Base-by-base conservation (phyloP, 2,797 vertebrate genomes). In the Schizopygopsis malacanthus region DNA sequence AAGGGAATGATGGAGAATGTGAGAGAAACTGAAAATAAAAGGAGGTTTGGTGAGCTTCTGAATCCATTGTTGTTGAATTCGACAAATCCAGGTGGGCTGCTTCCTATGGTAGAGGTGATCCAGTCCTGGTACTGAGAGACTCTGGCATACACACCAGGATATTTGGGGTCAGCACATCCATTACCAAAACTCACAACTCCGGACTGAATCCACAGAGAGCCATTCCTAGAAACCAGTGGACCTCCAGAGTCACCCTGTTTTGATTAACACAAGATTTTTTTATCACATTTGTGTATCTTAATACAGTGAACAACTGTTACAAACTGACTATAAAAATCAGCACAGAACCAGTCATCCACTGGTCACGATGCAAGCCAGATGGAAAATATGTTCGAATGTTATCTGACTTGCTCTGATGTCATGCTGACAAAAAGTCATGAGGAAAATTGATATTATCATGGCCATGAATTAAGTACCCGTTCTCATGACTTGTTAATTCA, bases 171-270 rank as follows among this genome's bases (percentile, higher is more conserved):
- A 10, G 85, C 90, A 25, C 90, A 90, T 13, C 67, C 85, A 7
- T 2, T 0, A 11, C 90, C 90, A 25, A 85, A 90, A 80, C 88
- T 90, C 75, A 90, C 90, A 72, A 90, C 45, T 0, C 90, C 90
- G 22, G 13, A 33, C 47, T 75, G 72, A 52, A 75, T 33, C 72
- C 72, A 75, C 9, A 11, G 9, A 4, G 25, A 4, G 59, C 75
- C 82, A 67, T 85, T 87, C 85, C 79, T 45, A 28, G 59, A 20
- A 11, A 90, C 90, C 84, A 90, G 0, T 50, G 91, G 93, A 78
- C 88, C 89, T 89, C 91, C 92, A 86, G 89, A 85, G 73, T 87
- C 88, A 20, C 86, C 87, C 86, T 86, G 70, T 33, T 65, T 25
- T 22, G 20, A 87, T 11, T 52, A 72, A 72, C 13, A 72, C n/a